phyloP scores from a whole-genome alignment of 2,888 invertebrate species.

The Cephus pygmeus region DNA sequence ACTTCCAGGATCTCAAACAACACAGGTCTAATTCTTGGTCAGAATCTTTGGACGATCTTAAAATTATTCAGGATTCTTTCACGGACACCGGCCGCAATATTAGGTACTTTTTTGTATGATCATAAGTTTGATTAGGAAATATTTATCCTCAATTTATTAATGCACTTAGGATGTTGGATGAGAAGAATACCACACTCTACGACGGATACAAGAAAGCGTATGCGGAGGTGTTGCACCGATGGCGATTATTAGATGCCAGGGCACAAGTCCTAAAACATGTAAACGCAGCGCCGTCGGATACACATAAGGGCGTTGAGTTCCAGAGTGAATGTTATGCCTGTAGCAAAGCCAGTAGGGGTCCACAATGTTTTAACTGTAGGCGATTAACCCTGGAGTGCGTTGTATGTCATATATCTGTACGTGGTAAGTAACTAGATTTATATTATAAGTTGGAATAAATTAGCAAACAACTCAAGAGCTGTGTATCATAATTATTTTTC shows the following conservation, averaged over 20 bases:
- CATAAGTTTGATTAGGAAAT: not conserved
- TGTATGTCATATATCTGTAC: slow-evolving; percentile 87
- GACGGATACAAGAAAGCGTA: slow-evolving; percentile 89
- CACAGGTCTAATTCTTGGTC: slow-evolving; percentile 89
- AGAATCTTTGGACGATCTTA: slow-evolving; percentile 82
- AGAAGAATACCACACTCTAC: slow-evolving; percentile 71
- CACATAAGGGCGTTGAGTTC: slow-evolving; percentile 77
- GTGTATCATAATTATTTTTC: slow-evolving; percentile 8
- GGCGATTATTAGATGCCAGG: slow-evolving; percentile 83
- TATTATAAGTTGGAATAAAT: too few species aligned
- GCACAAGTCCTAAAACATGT: slow-evolving; percentile 78
- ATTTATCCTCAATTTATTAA: slow-evolving; percentile 36
- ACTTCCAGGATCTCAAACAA: slow-evolving; percentile 75
- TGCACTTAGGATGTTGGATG: slow-evolving; percentile 62
- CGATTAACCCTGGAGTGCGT: slow-evolving; percentile 82
- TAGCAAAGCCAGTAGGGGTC: slow-evolving; percentile 73
- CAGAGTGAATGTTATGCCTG: slow-evolving; percentile 80
- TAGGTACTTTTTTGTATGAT: slow-evolving; percentile 37
- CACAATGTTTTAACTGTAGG: slow-evolving; percentile 80
- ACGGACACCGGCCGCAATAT: slow-evolving; percentile 53
- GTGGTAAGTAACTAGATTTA: slow-evolving; percentile 68
- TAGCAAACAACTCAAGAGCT: too few species aligned
- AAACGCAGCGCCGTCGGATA: slow-evolving; percentile 64
- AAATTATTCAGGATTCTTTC: slow-evolving; percentile 63
- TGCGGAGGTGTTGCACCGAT: slow-evolving; percentile 88